Evolutionary conservation across 1,140 invertebrate genomes (phyloP), one percentile per base, ranked within the genome.

Genomic region (Euglossa dilemma): DNA sequence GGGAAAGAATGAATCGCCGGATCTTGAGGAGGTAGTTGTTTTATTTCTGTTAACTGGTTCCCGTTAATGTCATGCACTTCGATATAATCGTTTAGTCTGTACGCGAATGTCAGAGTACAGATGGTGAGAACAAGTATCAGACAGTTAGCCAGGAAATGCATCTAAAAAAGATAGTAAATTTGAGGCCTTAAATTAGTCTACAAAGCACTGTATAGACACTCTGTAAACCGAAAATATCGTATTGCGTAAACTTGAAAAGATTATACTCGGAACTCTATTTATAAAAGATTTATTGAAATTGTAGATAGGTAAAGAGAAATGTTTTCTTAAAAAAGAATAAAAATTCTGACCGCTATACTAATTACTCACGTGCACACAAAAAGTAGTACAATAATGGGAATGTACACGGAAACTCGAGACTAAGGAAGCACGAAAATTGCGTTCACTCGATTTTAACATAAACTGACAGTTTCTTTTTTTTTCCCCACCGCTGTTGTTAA

Each of bases 1-100:
- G 78, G 78, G 20, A 87, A 85, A 12, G 73, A 54, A n/a, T 87
- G 52, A 45, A 63, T 47, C 16, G 85, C 85, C 0, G 83, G 85
- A 57, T 87, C 74, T 56, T 73, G 23, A 8, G 85, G 83, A 18
- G 83, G 69, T 54, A 78, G 2, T 3, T 67, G 83, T 5, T 61
- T 28, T 4, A 43, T 6, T 6, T 18, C 12, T 4, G n/a, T 57
- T 11, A 69, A 7, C 2, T 52, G 23, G 36, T 83, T 73, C 6
- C 28, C n/a, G 16, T 69, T 36, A 8, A 84, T 57, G 0, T 80
- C 72, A 8, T 77, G 67, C 0, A 85, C 85, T 14, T 72, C 59
- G 12, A 76, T 45, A 23, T 71, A 85, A 3, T 67, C 16, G 6
- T 54, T 7, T 23, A 63, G 9, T 12, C 6, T 61, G 20, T 59